phyloP scores from a whole-genome alignment of 2,888 invertebrate genomes.

The Diaperis boleti region DNA sequence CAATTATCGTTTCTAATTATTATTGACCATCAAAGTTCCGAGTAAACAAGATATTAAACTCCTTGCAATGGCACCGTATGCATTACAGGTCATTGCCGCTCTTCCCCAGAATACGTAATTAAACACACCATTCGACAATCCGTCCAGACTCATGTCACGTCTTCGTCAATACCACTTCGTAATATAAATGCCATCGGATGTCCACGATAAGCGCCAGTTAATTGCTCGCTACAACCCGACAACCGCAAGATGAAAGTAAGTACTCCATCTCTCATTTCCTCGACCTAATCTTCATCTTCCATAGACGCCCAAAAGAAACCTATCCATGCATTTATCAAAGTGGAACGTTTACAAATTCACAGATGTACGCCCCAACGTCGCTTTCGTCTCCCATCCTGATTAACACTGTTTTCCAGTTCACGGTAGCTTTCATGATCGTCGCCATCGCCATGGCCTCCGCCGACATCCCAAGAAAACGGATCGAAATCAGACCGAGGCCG shows the following conservation, averaged over 20 bases:
- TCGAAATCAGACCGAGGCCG: conserved; percentile 42
- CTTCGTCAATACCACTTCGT: conserved; percentile 4
- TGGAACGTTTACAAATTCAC: conserved; percentile 54
- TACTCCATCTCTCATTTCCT: not conserved
- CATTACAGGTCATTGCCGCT: conserved; percentile 33
- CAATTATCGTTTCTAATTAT: too few species aligned
- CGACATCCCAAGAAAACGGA: conserved; percentile 62
- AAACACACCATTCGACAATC: conserved; percentile 1
- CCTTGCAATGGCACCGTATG: conserved; percentile 29
- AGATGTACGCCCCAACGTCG: conserved; percentile 54
- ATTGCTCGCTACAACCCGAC: not conserved
- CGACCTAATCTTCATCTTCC: not conserved
- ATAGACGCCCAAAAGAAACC: not conserved
- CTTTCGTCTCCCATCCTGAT: conserved; percentile 2
- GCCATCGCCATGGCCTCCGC: conserved; percentile 64
- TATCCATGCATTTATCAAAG: conserved; percentile 24
- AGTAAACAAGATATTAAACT: not conserved
- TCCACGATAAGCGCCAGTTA: conserved; percentile 19
- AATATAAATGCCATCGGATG: conserved; percentile 40
- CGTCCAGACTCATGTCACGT: conserved; percentile 28
- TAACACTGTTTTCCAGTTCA: conserved; percentile 61
- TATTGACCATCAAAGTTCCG: too few species aligned
- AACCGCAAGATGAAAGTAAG: conserved; percentile 39
- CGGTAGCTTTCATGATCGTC: conserved; percentile 62
- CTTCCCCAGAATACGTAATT: conserved; percentile 30